phyloP scores from a whole-genome alignment of 2,888 invertebrate genomes.

The Acleris literana region DNA sequence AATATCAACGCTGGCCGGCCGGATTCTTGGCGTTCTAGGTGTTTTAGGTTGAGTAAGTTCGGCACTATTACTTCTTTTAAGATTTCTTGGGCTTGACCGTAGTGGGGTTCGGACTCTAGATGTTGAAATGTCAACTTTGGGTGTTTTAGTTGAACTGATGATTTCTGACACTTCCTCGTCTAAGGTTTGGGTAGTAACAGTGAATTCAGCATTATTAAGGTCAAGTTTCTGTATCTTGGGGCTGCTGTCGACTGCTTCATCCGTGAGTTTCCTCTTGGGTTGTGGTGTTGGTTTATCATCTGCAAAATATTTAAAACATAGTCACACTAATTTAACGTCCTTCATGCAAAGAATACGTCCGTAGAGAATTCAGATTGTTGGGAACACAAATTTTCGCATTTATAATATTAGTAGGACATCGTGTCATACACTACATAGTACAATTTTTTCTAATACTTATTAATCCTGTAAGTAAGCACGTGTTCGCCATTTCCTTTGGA shows the following conservation, averaged over 20 bases:
- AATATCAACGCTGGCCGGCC: constrained; percentile 70
- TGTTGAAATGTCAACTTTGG: constrained; percentile 58
- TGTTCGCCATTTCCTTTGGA: no score
- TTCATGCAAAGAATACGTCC: no score
- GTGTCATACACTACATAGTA: no score
- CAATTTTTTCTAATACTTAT: no score
- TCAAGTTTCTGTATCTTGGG: constrained; percentile 71
- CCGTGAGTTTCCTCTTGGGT: constrained; percentile 67
- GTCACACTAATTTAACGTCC: neutral
- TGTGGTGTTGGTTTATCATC: constrained; percentile 50
- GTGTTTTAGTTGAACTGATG: constrained; percentile 54
- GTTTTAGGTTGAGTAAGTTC: constrained; percentile 62
- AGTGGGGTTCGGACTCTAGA: constrained; percentile 62
- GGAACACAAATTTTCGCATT: no score
- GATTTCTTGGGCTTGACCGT: constrained; percentile 65
- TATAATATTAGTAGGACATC: no score
- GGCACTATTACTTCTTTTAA: constrained; percentile 72
- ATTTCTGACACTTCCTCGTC: constrained; percentile 73
- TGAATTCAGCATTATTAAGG: constrained; percentile 51
- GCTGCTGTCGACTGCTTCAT: constrained; percentile 53
- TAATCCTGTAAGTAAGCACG: no score
- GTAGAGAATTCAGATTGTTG: no score
- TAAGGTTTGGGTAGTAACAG: constrained; percentile 59
- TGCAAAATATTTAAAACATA: constrained; percentile 42
- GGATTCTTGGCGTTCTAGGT: constrained; percentile 66